Evolutionary conservation across 2,113 vertebrate genomes (phyloP).

Genomic region (Entosphenus tridentatus): DNA sequence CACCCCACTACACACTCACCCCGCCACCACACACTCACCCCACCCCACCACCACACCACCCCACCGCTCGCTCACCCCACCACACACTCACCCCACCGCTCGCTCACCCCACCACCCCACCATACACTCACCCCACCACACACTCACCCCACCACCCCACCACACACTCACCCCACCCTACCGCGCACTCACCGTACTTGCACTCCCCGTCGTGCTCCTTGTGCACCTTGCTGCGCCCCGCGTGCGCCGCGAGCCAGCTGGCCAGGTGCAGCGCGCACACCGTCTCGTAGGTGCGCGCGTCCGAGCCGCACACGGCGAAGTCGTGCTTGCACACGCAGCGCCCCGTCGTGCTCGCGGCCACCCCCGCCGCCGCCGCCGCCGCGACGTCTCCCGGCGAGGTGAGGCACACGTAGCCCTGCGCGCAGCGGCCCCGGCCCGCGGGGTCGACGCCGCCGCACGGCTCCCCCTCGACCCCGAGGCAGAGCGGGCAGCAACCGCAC

Average conservation of each 20-base stretch:
- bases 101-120: too few relatives aligned
- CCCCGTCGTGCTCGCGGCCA: conserved; percentile 12
- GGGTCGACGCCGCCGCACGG: conserved; percentile 20
- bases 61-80: too few relatives aligned
- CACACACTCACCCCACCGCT: too few relatives aligned
- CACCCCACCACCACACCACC: too few relatives aligned
- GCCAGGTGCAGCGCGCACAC: conserved; percentile 22
- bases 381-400: conserved; percentile 11
- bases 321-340: conserved; percentile 25
- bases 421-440: conserved; percentile 19
- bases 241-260: conserved; percentile 14
- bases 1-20: too few relatives aligned
- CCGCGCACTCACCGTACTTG: conserved; percentile 21
- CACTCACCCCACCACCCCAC: too few relatives aligned
- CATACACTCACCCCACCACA: too few relatives aligned
- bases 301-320: conserved; percentile 26
- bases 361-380: background rate
- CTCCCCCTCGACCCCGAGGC: conserved; percentile 16
- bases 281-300: conserved; percentile 23
- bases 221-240: conserved; percentile 14
- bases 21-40: conserved; percentile 17
- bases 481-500: conserved; percentile 22
- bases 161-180: background rate
- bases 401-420: conserved; percentile 22
- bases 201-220: conserved; percentile 24